These are phyloP conservation scores for Solen grandis DNA, from an alignment of 1,140 invertebrate species.

Conservation along the genomic window DNA sequence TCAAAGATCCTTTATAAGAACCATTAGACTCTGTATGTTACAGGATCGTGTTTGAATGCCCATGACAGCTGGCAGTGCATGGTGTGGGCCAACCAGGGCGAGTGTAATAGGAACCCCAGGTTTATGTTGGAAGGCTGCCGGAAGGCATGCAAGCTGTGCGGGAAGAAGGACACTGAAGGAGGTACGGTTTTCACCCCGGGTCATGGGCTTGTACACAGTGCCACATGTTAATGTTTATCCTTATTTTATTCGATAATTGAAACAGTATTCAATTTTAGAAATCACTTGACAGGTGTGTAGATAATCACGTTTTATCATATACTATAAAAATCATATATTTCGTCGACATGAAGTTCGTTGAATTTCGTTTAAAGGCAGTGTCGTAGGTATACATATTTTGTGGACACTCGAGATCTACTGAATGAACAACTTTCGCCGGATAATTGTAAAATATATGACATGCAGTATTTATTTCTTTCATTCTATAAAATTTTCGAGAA, in stretches of 20 bases:
- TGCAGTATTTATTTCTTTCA: too few species aligned
- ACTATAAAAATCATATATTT: too few species aligned
- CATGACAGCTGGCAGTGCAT: slow-evolving; percentile 68
- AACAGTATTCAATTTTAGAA: neutral
- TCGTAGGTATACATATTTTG: too few species aligned
- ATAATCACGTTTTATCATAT: neutral
- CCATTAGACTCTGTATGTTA: too few species aligned
- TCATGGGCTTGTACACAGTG: neutral
- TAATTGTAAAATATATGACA: too few species aligned
- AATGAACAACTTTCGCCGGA: too few species aligned
- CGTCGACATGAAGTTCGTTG: too few species aligned
- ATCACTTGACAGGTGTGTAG: neutral
- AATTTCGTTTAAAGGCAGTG: too few species aligned
- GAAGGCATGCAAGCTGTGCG: slow-evolving; percentile 68
- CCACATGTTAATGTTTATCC: neutral
- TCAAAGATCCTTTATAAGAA: too few species aligned
- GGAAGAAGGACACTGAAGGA: slow-evolving; percentile 19
- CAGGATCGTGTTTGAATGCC: slow-evolving; percentile 62
- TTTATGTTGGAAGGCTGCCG: slow-evolving; percentile 71
- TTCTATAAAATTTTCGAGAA: too few species aligned
- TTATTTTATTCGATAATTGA: neutral
- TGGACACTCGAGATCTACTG: too few species aligned
- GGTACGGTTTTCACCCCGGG: neutral
- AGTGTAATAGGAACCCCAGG: slow-evolving; percentile 70
- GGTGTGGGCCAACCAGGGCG: slow-evolving; percentile 69